Conservation (phyloP, 2,888 invertebrate genomes). For the Parochlus steinenii region DNA sequence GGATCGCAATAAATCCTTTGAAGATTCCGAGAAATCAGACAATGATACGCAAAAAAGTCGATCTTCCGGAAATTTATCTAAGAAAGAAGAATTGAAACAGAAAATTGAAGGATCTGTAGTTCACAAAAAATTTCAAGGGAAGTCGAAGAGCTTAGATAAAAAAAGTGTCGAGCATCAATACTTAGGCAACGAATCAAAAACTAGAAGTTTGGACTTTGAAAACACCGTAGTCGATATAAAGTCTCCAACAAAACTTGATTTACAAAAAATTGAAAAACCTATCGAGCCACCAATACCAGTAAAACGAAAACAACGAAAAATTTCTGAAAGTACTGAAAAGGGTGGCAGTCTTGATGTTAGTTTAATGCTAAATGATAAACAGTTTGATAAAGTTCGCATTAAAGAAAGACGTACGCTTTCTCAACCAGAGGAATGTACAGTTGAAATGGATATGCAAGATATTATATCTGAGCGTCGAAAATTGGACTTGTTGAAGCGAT, state of each 20-base stretch:
- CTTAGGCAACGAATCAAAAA: slow-evolving; percentile 43
- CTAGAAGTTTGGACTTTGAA: slow-evolving; percentile 50
- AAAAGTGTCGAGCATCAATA: slow-evolving; percentile 41
- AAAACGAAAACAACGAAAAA: slow-evolving; percentile 16
- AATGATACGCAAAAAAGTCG: slow-evolving; percentile 35
- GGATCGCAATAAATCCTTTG: slow-evolving; percentile 43
- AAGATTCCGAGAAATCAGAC: slow-evolving; percentile 38
- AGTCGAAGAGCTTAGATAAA: slow-evolving; percentile 50
- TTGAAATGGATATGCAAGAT: slow-evolving; percentile 40
- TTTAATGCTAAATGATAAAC: slow-evolving; percentile 1
- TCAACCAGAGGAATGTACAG: slow-evolving; percentile 21
- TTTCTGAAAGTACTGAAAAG: slow-evolving; percentile 20
- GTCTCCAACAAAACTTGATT: slow-evolving; percentile 22
- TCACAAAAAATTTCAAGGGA: slow-evolving; percentile 41
- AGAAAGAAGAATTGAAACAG: slow-evolving; percentile 43
- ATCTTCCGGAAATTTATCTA: slow-evolving; percentile 40
- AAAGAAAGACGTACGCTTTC: slow-evolving; percentile 14
- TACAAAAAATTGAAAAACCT: slow-evolving; percentile 32
- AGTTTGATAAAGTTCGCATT: too few relatives aligned
- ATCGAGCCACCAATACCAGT: slow-evolving; percentile 18
- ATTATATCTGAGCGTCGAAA: slow-evolving; percentile 42
- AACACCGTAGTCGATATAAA: slow-evolving; percentile 32
- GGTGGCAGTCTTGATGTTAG: slow-evolving; percentile 16
- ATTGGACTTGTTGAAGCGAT: slow-evolving; percentile 41
- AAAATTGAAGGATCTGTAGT: slow-evolving; percentile 46